Conservation (phyloP, 2,888 invertebrate species). For the Meteorus cinctellus region DNA sequence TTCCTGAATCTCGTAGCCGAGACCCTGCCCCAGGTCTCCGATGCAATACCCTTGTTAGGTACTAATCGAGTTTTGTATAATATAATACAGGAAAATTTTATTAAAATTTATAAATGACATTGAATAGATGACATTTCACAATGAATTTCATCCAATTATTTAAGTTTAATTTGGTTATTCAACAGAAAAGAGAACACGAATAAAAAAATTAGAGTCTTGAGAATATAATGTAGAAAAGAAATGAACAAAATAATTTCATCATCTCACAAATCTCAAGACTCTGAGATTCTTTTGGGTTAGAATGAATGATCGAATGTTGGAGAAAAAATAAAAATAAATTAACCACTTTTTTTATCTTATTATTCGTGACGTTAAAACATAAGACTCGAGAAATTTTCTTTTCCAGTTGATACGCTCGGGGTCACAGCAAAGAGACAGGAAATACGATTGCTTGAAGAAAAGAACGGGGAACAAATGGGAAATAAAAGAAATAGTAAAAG, state of each 20-base stretch:
- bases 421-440: background rate
- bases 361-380: background rate
- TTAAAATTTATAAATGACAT: constrained; percentile 32
- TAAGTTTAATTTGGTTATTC: background rate
- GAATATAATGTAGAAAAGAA: background rate
- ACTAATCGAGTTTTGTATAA: constrained; percentile 75
- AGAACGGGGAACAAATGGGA: background rate
- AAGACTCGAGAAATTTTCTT: background rate
- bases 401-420: background rate
- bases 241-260: background rate
- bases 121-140: constrained; percentile 12
- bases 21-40: constrained; percentile 99
- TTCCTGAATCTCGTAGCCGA: constrained; percentile 99
- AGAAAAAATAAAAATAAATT: background rate
- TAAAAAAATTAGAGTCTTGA: background rate
- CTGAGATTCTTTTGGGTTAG: background rate
- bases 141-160: background rate
- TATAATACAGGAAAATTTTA: constrained; percentile 34
- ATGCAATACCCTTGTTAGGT: constrained; percentile 99
- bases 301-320: background rate
- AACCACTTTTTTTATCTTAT: background rate
- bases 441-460: background rate
- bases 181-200: background rate
- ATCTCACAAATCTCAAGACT: background rate
- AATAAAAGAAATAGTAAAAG: background rate